phyloP scores from a whole-genome alignment of 2,888 invertebrate genomes.

The Quadroppia sp. region DNA sequence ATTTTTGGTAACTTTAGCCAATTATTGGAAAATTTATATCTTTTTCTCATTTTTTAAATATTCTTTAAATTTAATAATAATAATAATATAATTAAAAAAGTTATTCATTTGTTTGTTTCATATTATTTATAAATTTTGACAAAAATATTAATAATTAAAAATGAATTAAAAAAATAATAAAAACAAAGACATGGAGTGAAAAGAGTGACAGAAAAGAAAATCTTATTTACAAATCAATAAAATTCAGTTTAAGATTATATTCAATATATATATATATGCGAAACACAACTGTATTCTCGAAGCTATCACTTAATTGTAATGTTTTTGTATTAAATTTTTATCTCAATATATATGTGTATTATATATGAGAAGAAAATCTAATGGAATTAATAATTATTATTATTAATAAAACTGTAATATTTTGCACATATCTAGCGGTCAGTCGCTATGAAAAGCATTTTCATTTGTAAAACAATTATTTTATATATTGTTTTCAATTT shows the following conservation, averaged over 20 bases:
- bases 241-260: no score
- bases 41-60: background rate
- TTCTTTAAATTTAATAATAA: no score
- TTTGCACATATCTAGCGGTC: background rate
- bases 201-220: background rate
- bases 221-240: constrained; percentile 7
- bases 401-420: background rate
- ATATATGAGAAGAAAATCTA: background rate
- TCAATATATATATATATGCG: no score
- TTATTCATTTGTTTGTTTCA: background rate
- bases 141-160: background rate
- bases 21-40: background rate
- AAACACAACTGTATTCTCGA: background rate
- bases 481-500: no score
- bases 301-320: constrained; percentile 6
- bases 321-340: constrained; percentile 8
- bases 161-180: background rate
- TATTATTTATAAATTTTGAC: background rate
- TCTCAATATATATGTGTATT: background rate
- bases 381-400: constrained; percentile 8
- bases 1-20: constrained; percentile 36
- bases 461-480: no score
- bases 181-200: background rate
- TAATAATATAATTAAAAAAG: no score
- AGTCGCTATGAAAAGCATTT: background rate